These are phyloP conservation scores for Drosophila nigromelanica DNA, from an alignment of 1,140 invertebrate genomes.

Conservation along the genomic window DNA sequence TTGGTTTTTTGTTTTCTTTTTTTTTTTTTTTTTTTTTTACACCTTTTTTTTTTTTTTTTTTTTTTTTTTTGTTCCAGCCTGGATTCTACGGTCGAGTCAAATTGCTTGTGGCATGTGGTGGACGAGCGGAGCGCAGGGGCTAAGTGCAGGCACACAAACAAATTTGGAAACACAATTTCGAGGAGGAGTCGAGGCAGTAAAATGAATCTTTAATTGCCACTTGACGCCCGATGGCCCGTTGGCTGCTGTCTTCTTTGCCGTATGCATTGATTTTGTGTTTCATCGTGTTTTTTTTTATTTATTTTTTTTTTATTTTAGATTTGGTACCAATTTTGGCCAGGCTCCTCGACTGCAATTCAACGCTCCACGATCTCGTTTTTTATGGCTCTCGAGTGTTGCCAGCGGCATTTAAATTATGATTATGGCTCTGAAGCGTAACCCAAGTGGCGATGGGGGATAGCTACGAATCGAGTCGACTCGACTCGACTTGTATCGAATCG, in stretches of 20 bases:
- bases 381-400: conserved; percentile 41
- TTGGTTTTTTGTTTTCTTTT: too few relatives aligned
- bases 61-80: too few relatives aligned
- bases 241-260: conserved; percentile 4
- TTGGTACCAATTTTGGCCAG: conserved; percentile 6
- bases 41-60: too few relatives aligned
- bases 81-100: background rate
- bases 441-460: conserved; percentile 30
- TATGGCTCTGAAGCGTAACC: conserved; percentile 49
- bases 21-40: too few relatives aligned
- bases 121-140: background rate
- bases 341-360: conserved; percentile 23
- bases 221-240: conserved; percentile 31
- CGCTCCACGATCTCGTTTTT: conserved; percentile 41
- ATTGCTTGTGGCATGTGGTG: background rate
- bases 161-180: conserved; percentile 30
- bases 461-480: background rate
- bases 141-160: conserved; percentile 28
- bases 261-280: conserved; percentile 29
- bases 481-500: conserved; percentile 5
- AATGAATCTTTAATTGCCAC: conserved; percentile 54
- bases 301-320: background rate
- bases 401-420: conserved; percentile 54
- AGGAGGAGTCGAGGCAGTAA: conserved; percentile 52
- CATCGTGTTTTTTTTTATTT: background rate